Percentiles rank a stretch among this genome's conserved stretches.
These are phyloP conservation scores for Drosophila triauraria DNA, from an alignment of 1,140 invertebrate genomes.

Conservation along the genomic window DNA sequence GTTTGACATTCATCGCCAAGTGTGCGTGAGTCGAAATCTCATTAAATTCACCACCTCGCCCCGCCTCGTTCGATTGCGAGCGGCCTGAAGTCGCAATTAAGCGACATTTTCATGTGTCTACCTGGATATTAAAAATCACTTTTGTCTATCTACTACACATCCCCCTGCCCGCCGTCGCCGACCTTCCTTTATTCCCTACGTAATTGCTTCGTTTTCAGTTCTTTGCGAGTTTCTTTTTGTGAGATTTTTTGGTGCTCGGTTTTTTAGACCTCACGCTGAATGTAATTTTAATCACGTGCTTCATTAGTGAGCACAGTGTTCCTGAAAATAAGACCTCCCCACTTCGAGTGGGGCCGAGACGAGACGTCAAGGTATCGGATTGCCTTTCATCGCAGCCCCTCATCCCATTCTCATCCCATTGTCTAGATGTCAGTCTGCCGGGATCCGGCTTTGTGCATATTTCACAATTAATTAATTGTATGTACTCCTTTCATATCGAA, in stretches of 20 bases:
- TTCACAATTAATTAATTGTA: slow-evolving; percentile 48
- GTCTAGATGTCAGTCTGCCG: slow-evolving; percentile 42
- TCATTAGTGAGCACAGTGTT: slow-evolving; percentile 55
- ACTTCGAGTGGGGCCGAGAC: neutral
- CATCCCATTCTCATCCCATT: slow-evolving; percentile 2
- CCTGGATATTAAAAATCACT: slow-evolving; percentile 52
- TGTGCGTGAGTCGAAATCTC: slow-evolving; percentile 47
- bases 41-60: slow-evolving; percentile 38
- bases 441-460: slow-evolving; percentile 33
- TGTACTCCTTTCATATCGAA: slow-evolving; percentile 47
- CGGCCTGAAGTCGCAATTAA: slow-evolving; percentile 54
- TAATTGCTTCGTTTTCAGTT: slow-evolving; percentile 29
- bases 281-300: slow-evolving; percentile 68
- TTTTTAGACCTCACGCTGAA: slow-evolving; percentile 24
- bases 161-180: neutral
- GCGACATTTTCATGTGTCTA: slow-evolving; percentile 41
- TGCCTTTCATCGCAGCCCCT: slow-evolving; percentile 4
- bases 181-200: neutral
- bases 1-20: slow-evolving; percentile 51
- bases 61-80: slow-evolving; percentile 11
- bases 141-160: slow-evolving; percentile 11
- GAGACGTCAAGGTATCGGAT: slow-evolving; percentile 22
- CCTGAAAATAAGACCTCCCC: slow-evolving; percentile 5
- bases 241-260: slow-evolving; percentile 11
- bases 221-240: slow-evolving; percentile 17